Evolutionary conservation across 2,888 invertebrate species (phyloP).

Genomic region (Cryptosula pallasiana): DNA sequence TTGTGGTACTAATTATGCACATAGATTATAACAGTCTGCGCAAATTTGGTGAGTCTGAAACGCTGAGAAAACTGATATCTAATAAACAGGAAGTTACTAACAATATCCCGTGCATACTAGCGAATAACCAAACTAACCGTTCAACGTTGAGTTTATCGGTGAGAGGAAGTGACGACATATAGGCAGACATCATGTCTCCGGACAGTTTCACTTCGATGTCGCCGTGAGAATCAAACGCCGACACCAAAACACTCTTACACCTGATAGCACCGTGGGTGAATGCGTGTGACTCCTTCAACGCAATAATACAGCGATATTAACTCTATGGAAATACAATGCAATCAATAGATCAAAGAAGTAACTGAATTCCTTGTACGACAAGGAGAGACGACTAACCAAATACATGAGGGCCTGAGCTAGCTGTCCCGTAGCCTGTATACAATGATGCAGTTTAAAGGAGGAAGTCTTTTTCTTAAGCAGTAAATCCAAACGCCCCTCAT

Average conservation of each 20-base stretch:
- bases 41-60: too few relatives aligned
- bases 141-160: background rate
- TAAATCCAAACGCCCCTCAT: background rate
- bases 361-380: too few relatives aligned
- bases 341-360: too few relatives aligned
- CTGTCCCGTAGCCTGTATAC: conserved; percentile 9
- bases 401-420: conserved; percentile 19
- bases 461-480: background rate
- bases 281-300: background rate
- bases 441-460: conserved; percentile 19
- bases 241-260: conserved; percentile 10
- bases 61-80: too few relatives aligned
- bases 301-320: background rate
- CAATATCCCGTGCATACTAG: too few relatives aligned
- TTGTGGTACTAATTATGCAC: too few relatives aligned
- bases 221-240: background rate
- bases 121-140: too few relatives aligned
- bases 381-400: background rate
- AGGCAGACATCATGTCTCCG: conserved; percentile 5
- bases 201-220: conserved; percentile 18
- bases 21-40: too few relatives aligned
- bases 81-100: too few relatives aligned
- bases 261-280: conserved; percentile 19
- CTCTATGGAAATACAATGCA: too few relatives aligned
- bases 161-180: background rate